Base-by-base conservation (phyloP, 2,113 vertebrate genomes). In the Catagonus wagneri region DNA sequence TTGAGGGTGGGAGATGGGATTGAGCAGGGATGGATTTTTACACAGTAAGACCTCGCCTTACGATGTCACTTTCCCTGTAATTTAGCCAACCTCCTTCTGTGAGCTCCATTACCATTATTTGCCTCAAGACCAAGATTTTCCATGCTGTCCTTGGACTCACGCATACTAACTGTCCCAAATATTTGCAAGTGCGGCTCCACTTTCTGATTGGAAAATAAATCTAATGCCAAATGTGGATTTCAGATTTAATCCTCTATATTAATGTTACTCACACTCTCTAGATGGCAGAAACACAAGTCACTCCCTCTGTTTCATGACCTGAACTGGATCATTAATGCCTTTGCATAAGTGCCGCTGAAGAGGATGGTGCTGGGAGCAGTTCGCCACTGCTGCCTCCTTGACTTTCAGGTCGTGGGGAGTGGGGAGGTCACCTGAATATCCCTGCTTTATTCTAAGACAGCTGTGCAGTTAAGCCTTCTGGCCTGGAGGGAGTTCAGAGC, bases 201-300 rank as follows among this genome's bases (percentile, higher is more conserved):
- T 72, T 92, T 87, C 76, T 94, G 65, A 94, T 22, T 78, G 36
- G 86, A 96, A 90, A 95, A 58, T 69, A 68, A 92, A 90, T 84
- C 76, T 83, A 69, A 80, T 75, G 27, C 44, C 61, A 89, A 58
- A 27, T 88, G 81, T 81, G 61, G 56, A 50, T 68, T 97, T 80
- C 56, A 71, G 36, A 27, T 93, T 14, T 74, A 74, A 89, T 78
- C 61, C 61, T 81, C 22, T 50, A 20, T 78, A 44, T 85, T 95
- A 61, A 89, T 93, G 90, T 94, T 86, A 72, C 52, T 94, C 11
- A 54, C n/a, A 83, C 6, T 74, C 4, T 87, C 66, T 88, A 76
- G 83, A 90, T 92, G 72, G 56, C 83, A 93, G 32, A 84, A 68
- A 60, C 12, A 75, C 14, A 95, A 89, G 29, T 32, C 54, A 61